Percentiles rank a stretch among this genome's conserved stretches.
phyloP scores from a whole-genome alignment of 2,888 invertebrate species.

The Isotomurus palustris region DNA sequence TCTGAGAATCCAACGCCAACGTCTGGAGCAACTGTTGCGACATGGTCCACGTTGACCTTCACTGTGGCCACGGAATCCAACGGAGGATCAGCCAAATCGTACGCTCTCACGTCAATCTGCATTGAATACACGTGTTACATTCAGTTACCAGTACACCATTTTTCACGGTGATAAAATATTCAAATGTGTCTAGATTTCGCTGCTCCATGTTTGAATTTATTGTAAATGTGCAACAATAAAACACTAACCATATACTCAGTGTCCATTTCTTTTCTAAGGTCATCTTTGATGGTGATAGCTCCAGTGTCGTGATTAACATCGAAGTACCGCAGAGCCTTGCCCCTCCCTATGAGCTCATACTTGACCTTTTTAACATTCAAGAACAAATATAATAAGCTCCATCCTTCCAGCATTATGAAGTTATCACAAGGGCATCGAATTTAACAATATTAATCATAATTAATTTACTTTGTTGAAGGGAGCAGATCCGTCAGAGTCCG shows the following conservation, averaged over 20 bases:
- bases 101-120: slow-evolving; percentile 76
- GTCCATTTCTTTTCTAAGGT: slow-evolving; percentile 76
- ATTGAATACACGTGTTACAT: slow-evolving; percentile 21
- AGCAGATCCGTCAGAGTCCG: slow-evolving; percentile 73
- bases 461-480: slow-evolving; percentile 68
- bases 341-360: slow-evolving; percentile 76
- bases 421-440: neutral
- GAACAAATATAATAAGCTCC: slow-evolving; percentile 1
- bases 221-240: no score
- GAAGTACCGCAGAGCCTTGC: slow-evolving; percentile 78
- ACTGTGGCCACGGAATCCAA: slow-evolving; percentile 75
- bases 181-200: no score
- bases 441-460: neutral
- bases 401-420: neutral
- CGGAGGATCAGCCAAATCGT: slow-evolving; percentile 79
- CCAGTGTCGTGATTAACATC: slow-evolving; percentile 81
- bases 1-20: slow-evolving; percentile 83
- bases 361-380: slow-evolving; percentile 44
- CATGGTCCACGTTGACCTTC: slow-evolving; percentile 76
- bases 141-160: neutral
- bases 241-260: slow-evolving; percentile 72
- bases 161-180: no score
- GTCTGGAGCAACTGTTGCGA: slow-evolving; percentile 65
- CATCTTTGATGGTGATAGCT: slow-evolving; percentile 72
- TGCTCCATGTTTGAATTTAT: no score